Percentiles rank a stretch among this genome's conserved stretches.
These are phyloP conservation scores for Marmota flaviventris DNA, from an alignment of 2,113 vertebrate species.

Conservation along the genomic window DNA sequence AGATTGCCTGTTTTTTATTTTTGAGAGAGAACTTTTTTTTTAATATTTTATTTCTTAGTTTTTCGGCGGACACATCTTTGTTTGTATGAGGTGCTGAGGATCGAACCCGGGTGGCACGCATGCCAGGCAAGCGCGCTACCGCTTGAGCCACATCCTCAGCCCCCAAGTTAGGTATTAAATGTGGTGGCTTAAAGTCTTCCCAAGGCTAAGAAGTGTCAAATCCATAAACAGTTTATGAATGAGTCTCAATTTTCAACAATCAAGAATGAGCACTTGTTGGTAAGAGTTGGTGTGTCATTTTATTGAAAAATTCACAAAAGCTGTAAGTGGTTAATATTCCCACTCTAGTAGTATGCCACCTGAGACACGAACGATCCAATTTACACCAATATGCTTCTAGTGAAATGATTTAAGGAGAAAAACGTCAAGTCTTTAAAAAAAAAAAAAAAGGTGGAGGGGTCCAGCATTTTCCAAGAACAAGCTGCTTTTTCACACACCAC, in stretches of 20 bases:
- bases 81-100: no score
- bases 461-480: background rate
- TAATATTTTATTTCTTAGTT: no score
- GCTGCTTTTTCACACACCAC: background rate
- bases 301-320: constrained; percentile 55
- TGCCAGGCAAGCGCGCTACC: no score
- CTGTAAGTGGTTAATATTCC: background rate
- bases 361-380: background rate
- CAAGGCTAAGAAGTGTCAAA: constrained; percentile 15
- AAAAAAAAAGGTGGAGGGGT: background rate
- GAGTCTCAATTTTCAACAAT: constrained; percentile 45
- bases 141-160: background rate
- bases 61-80: no score
- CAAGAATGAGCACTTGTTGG: constrained; percentile 2
- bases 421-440: background rate
- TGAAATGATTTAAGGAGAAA: constrained; percentile 23
- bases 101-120: no score
- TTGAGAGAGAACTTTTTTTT: no score
- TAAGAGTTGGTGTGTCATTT: background rate
- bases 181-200: background rate
- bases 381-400: background rate
- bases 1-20: background rate
- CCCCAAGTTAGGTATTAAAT: constrained; percentile 43
- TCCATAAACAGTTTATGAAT: constrained; percentile 56
- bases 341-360: background rate